Base-by-base conservation (phyloP, 2,888 invertebrate genomes). In the Matsumyia berberina region DNA sequence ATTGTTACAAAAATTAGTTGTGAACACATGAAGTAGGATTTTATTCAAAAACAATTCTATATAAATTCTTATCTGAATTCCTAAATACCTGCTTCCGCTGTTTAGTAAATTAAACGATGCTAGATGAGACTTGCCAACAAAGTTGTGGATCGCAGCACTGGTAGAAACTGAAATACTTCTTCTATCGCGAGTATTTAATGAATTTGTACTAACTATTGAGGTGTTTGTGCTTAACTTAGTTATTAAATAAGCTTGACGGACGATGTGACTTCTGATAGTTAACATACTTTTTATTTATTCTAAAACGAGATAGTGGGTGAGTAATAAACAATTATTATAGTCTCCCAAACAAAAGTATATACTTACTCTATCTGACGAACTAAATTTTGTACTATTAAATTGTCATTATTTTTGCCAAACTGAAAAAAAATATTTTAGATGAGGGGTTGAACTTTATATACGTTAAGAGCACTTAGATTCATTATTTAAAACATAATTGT, bases 41-140 rank as follows among this genome's bases (percentile, higher is more conserved):
- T 9, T 53, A 57, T 37, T 35, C 5, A 8, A 29, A 49, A 35
- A 64, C 24, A 24, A 9, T 31, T 64, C 8, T n/a, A 9, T 66
- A 49, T 33, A 67, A 64, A 42, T 46, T 19, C 9, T 39, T 51
- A 33, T 58, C 37, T 24, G 11, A 60, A 39, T 58, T 67, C 62
- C 67, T 42, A 39, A 67, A 42, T 79, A 83, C 83, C 83, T 83
- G 78, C 73, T 62, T 55, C 11, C 39, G 62, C 29, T 72, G 72
- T 60, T 29, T 5, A 57, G 24, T 19, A 11, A n/a, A 11, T 33
- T 33, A 29, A 60, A 15, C 31, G 77, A 39, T 35, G 72, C 8
- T 35, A 39, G 44, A 35, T 39, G 15, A 5, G 31, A 29, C 17
- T 44, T 70, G 9, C 39, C 39, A 24, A 42, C 29, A 39, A 39